These are phyloP conservation scores for Platerodrilus igneus DNA, from an alignment of 2,888 invertebrate species.

Conservation along the genomic window DNA sequence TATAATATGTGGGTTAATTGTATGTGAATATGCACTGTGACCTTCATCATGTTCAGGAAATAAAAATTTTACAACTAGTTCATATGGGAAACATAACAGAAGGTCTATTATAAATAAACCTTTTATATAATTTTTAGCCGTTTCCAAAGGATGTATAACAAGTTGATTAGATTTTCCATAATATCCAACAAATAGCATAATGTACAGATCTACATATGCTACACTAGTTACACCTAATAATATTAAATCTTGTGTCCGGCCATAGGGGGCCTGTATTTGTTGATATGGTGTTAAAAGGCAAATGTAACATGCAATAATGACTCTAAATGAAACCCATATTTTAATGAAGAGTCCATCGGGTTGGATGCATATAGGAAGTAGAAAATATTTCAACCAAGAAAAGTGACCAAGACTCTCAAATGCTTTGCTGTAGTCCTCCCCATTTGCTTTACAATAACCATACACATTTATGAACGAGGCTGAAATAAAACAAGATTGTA, in stretches of 20 bases:
- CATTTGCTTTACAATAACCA: slow-evolving; percentile 24
- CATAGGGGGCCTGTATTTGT: slow-evolving; percentile 21
- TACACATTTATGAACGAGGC: slow-evolving; percentile 31
- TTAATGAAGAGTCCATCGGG: slow-evolving; percentile 35
- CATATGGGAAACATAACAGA: slow-evolving; percentile 52
- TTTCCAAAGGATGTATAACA: slow-evolving; percentile 53
- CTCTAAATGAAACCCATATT: slow-evolving; percentile 30
- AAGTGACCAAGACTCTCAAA: slow-evolving; percentile 30
- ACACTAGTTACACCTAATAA: slow-evolving; percentile 47
- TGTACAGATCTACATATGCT: slow-evolving; percentile 51
- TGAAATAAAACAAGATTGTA: slow-evolving; percentile 17
- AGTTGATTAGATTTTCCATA: slow-evolving; percentile 51
- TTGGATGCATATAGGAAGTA: slow-evolving; percentile 35
- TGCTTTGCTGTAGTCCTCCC: slow-evolving; percentile 28
- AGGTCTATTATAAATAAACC: slow-evolving; percentile 49
- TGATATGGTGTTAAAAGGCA: slow-evolving; percentile 26
- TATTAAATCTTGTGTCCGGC: slow-evolving; percentile 20
- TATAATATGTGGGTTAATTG: slow-evolving; percentile 40
- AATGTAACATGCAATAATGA: slow-evolving; percentile 16
- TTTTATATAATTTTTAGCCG: slow-evolving; percentile 51
- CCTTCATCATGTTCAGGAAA: slow-evolving; percentile 46
- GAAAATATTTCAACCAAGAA: slow-evolving; percentile 30
- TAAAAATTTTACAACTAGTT: slow-evolving; percentile 43
- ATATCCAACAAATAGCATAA: slow-evolving; percentile 53
- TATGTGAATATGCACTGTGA: slow-evolving; percentile 39